Conservation (phyloP, 2,888 invertebrate genomes). For the Drosophila testacea region DNA sequence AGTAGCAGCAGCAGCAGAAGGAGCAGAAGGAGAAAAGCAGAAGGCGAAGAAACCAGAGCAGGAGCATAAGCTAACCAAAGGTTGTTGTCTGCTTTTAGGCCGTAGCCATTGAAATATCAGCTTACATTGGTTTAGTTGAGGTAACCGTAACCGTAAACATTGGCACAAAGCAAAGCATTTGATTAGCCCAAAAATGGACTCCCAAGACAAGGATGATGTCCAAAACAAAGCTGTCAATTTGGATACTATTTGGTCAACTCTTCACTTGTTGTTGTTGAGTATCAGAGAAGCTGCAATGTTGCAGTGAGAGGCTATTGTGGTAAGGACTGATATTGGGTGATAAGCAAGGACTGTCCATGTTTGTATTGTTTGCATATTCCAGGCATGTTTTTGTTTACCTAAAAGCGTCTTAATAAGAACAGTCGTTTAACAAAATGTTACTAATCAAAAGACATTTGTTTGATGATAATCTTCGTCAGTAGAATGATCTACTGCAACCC, state of each 20-base stretch:
- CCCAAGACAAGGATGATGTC: slow-evolving; percentile 22
- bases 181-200: slow-evolving; percentile 55
- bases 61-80: slow-evolving; percentile 19
- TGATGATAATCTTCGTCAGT: too few species aligned
- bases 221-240: slow-evolving; percentile 54
- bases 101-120: slow-evolving; percentile 54
- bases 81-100: slow-evolving; percentile 35
- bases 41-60: background rate
- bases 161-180: slow-evolving; percentile 74
- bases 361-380: background rate
- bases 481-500: too few species aligned
- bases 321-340: slow-evolving; percentile 1
- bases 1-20: slow-evolving; percentile 6
- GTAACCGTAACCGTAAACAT: slow-evolving; percentile 57
- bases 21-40: slow-evolving; percentile 7
- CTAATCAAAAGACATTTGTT: too few species aligned
- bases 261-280: background rate
- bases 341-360: background rate
- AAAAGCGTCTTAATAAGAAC: background rate
- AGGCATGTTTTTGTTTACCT: background rate
- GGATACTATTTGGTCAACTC: slow-evolving; percentile 15
- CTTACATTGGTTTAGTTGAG: slow-evolving; percentile 61
- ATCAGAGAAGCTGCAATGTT: slow-evolving; percentile 8
- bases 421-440: background rate
- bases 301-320: slow-evolving; percentile 24